Evolutionary conservation across 1,140 invertebrate species (phyloP), one percentile per base, ranked within the genome.

Genomic region (Globodera rostochiensis): DNA sequence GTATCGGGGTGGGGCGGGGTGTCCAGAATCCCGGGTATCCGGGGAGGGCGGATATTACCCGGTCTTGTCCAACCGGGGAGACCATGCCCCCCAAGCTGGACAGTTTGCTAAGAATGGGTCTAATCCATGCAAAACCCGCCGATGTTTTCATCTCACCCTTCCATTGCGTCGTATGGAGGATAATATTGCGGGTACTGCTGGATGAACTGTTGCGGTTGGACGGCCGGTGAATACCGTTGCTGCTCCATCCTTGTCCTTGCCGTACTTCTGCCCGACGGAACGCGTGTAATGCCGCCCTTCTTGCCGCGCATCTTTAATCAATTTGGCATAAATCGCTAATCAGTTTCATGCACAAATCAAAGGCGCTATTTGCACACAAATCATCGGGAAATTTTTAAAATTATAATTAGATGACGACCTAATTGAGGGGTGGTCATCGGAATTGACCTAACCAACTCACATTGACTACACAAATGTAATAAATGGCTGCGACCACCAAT

Each of bases 401-500:
- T 36, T 36, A 36, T 36, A 36, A 36, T 36, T 36, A 36, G 73
- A 53, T 4, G 4, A 46, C 46, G 49, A 36, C 25, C 8, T 6
- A 15, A n/a, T 21, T 47, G 46, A 0, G 8, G 11, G 11, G 19
- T n/a, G 45, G 73, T 73, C 71, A 2, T 19, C 25, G 73, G n/a
- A 45, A 45, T 77, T 70, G 36, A n/a, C 60, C n/a, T 2, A 77
- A 73, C 71, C 11, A 80, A 69, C 45, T 81, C 73, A 81, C 80
- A 80, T 81, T 81, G 47, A 74, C 78, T 6, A 82, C 81, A 81
- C 81, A 82, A 74, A 81, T 81, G 73, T 79, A 82, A 70, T 82
- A 82, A 67, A 82, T 82, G 66, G 79, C 77, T 60, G 74, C 80
- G 49, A 82, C 71, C 4, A 82, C 79, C 53, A 74, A 45, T 15